These are phyloP conservation scores for Rallus crepitans DNA, from an alignment of 2,797 vertebrate genomes.

Conservation along the genomic window DNA sequence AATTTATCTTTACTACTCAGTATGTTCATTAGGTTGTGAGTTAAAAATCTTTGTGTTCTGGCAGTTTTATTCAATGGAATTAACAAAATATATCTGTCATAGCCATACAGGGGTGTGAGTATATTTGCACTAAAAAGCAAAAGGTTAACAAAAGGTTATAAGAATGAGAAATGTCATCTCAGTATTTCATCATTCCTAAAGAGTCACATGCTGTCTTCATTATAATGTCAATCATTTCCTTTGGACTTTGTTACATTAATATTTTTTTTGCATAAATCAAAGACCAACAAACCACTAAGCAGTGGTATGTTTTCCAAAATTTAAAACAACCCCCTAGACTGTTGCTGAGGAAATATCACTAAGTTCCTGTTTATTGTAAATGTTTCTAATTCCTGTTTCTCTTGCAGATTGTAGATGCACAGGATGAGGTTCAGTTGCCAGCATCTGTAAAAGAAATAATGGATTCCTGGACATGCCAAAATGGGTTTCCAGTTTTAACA, in stretches of 20 bases:
- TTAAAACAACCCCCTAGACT: background rate
- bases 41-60: background rate
- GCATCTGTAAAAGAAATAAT: slow-evolving; percentile 81
- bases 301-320: background rate
- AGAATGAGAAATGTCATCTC: background rate
- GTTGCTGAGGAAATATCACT: background rate
- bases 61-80: background rate
- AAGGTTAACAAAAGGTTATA: background rate
- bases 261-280: background rate
- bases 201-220: background rate
- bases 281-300: background rate
- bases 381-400: slow-evolving; percentile 31
- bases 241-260: background rate
- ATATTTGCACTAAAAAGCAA: background rate
- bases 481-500: slow-evolving; percentile 80
- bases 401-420: slow-evolving; percentile 76
- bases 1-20: background rate
- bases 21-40: background rate
- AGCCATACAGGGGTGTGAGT: background rate
- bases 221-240: background rate
- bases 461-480: slow-evolving; percentile 82
- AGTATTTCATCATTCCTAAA: background rate
- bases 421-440: slow-evolving; percentile 78
- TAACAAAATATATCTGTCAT: background rate
- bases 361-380: background rate